These are phyloP conservation scores for Melospiza georgiana DNA, from an alignment of 2,113 vertebrate genomes.

Conservation along the genomic window DNA sequence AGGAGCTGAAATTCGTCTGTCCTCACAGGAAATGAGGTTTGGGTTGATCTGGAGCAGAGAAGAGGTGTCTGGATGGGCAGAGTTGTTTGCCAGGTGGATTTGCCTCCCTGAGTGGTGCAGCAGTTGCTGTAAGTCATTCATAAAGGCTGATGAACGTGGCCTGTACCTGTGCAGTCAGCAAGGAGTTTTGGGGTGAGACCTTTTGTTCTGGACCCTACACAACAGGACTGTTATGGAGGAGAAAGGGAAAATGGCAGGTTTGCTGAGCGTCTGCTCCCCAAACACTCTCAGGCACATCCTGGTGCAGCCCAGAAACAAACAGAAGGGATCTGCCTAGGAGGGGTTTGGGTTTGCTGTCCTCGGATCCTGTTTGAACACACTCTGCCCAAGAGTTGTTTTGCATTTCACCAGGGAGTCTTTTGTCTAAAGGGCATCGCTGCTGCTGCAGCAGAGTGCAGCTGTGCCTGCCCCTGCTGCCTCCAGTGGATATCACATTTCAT, in stretches of 20 bases:
- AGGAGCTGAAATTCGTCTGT: background rate
- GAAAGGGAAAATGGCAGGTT: background rate
- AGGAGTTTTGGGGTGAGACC: background rate
- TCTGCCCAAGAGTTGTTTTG: conserved; percentile 35
- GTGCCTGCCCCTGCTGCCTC: conserved; percentile 8
- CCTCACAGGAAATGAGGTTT: background rate
- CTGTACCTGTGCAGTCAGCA: background rate
- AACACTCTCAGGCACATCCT: background rate
- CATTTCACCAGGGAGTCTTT: conserved; percentile 58
- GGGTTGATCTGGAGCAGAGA: background rate
- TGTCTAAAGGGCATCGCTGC: conserved; percentile 46
- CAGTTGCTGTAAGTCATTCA: background rate
- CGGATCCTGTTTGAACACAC: background rate
- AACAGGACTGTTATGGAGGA: background rate
- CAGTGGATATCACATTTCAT: conserved; percentile 69
- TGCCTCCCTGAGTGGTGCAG: accelerated
- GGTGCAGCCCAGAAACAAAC: background rate
- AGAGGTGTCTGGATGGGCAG: background rate
- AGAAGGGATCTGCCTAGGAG: background rate
- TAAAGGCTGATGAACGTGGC: accelerated
- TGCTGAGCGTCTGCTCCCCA: background rate
- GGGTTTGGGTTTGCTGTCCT: background rate
- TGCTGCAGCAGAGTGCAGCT: background rate
- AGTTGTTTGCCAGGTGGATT: background rate
- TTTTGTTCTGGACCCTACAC: background rate